Evolutionary conservation across 2,113 vertebrate species (phyloP), one percentile per base, ranked within the genome.

Genomic region (Oncorhynchus gorbuscha): DNA sequence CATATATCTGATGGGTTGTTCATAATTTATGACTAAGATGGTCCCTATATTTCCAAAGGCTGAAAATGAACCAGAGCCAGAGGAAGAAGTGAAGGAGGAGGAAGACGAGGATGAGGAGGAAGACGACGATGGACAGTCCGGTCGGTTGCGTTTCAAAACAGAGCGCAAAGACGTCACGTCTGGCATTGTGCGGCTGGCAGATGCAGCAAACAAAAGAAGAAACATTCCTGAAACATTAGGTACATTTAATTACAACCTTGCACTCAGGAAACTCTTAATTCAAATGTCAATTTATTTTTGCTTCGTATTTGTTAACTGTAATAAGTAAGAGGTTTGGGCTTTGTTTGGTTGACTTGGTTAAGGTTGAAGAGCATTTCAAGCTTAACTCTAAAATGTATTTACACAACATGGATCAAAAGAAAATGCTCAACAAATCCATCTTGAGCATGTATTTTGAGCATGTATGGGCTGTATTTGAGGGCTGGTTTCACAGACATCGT

Each of bases 151-250:
- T 20, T 99, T 99, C 87, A 99, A 97, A 91, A 98, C 96, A 0
- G 98, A 99, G 83, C 94, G 98, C 80, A 99, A 98, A 83, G 97
- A 99, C 81, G 93, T 93, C 68, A 95, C 94, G 4, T 55, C 51
- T 2, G 51, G 51, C 0, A 95, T 98, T 73, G 96, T 98, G 81
- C 94, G 97, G n/a, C 92, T 98, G 35, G 96, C 95, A 2, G 96
- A 98, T 76, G 92, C 95, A 48, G 93, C 94, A 66, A 94, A 91
- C 83, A 97, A 97, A 86, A 93, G 96, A 76, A 95, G 97, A 85
- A 96, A 97, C 90, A 99, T 99, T 90, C 98, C 98, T 30, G 97
- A 99, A 93, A 99, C 97, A 13, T 90, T 99, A 72, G 98, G 98
- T 99, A 86, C 14, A 51, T 51, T 64, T 48, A 55, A 69, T 58